phyloP scores from a whole-genome alignment of 2,797 vertebrate genomes.

The Danio tinwini region DNA sequence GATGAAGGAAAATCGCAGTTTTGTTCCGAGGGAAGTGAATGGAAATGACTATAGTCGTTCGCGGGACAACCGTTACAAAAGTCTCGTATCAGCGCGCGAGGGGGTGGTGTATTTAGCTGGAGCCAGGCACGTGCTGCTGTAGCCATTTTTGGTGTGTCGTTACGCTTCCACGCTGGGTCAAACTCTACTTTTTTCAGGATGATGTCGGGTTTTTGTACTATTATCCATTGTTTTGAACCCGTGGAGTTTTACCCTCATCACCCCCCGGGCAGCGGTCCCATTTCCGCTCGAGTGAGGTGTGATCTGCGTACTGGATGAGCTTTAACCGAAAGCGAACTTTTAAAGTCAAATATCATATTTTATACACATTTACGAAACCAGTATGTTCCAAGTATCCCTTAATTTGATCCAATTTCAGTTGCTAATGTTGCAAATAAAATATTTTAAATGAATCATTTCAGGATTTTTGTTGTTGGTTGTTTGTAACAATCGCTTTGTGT shows the following conservation, averaged over 20 bases:
- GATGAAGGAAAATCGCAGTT: not conserved
- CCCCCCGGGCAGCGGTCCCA: not conserved
- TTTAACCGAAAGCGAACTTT: conserved; percentile 7
- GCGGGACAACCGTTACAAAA: conserved; percentile 44
- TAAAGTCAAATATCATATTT: not conserved
- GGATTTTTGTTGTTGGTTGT: not conserved
- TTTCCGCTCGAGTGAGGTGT: not conserved
- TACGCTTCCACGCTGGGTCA: not conserved
- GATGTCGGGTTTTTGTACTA: not conserved
- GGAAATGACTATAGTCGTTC: not conserved
- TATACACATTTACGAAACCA: not conserved
- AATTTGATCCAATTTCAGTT: not conserved
- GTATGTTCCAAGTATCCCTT: not conserved
- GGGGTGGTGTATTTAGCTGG: not conserved
- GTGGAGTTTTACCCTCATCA: not conserved
- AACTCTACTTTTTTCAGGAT: not conserved
- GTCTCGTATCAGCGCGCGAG: not conserved
- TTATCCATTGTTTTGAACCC: too few relatives aligned
- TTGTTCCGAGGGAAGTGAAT: not conserved
- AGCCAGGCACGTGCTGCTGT: conserved; percentile 14
- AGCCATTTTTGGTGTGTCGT: not conserved
- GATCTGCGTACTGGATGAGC: not conserved
- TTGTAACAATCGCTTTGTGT: not conserved
- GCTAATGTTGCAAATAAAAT: not conserved
- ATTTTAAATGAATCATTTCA: not conserved